Evolutionary conservation across 2,888 invertebrate genomes (phyloP), one percentile per base, ranked within the genome.

Genomic region (Rhogogaster chlorosoma): DNA sequence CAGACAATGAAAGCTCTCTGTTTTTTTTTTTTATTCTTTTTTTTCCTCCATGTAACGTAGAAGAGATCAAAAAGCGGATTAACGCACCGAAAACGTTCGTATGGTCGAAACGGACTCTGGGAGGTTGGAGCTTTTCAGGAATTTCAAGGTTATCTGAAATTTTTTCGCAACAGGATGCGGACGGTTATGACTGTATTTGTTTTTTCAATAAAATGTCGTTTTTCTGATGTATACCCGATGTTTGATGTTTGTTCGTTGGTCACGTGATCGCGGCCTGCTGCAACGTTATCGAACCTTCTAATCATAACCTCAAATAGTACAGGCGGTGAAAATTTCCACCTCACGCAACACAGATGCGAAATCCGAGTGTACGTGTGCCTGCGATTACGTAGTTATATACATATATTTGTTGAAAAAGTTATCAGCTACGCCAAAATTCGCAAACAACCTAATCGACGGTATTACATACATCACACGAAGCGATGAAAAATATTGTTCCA

Each of bases 371-470:
- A 42, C 15, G 18, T 67, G 22, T 10, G 12, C 6, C 29, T 3
- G 29, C 29, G 29, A 67, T 67, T 67, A 53, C 53, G 53, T 53
- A n/a, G 53, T 53, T 53, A n/a, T 7, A n/a, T 53, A 53, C 1
- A 53, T n/a, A 53, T 67, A 67, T 67, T 67, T 67, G 67, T 32
- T 29, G 1, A 67, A 67, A 67, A 67, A 67, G 53, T 53, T 53
- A 53, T 53, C 53, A 53, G 53, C 53, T 1, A 53, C 53, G 53
- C n/a, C n/a, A n/a, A 53, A 53, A n/a, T 9, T 53, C n/a, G 53
- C 53, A 53, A 53, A 53, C 53, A 53, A 53, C n/a, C n/a, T 1
- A 53, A 53, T 53, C n/a, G n/a, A 6, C 7, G 7, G n/a, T 45
- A 6, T 53, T n/a, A 53, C 7, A 53, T n/a, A 53, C 7, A 53